Conservation (phyloP, 2,113 vertebrate genomes). For the Ornithorhynchus anatinus region DNA sequence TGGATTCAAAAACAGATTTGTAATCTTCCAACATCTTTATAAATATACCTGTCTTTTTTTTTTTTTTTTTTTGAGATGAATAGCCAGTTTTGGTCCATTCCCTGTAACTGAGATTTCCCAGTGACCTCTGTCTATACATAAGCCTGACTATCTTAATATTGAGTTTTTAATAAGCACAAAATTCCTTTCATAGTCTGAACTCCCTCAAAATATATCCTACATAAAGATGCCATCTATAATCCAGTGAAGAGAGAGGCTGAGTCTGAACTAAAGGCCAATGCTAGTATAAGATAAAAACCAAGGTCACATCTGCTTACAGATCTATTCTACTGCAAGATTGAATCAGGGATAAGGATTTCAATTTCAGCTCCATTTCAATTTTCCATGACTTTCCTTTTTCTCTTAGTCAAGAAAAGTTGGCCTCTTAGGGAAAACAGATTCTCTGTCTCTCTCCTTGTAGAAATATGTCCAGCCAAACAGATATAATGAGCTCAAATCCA, state of each 20-base stretch:
- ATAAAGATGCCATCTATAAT: background rate
- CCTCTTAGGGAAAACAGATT: constrained; percentile 1
- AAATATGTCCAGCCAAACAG: constrained; percentile 12
- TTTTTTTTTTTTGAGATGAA: constrained; percentile 1
- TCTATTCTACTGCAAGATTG: background rate
- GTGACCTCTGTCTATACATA: background rate
- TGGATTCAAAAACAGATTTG: constrained; percentile 29
- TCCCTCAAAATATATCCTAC: constrained; percentile 2
- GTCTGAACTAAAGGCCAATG: background rate
- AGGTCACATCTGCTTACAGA: background rate
- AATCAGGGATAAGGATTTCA: constrained; percentile 28
- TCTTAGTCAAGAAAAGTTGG: background rate
- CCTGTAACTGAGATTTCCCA: background rate
- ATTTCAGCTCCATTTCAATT: constrained; percentile 28
- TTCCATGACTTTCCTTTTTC: background rate
- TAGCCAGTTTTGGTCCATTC: constrained; percentile 14
- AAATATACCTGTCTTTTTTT: constrained; percentile 31
- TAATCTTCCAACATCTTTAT: constrained; percentile 34
- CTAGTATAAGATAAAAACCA: no score
- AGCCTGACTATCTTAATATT: constrained; percentile 1
- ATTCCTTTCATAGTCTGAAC: background rate
- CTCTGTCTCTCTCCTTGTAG: background rate
- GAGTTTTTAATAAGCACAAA: constrained; percentile 27
- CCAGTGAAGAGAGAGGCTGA: constrained; percentile 6
- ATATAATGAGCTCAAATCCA: constrained; percentile 40